Percentiles rank a stretch among this genome's conserved stretches.
Evolutionary conservation across 2,797 vertebrate species (phyloP).

Genomic region (Oryzias dopingdopingensis): DNA sequence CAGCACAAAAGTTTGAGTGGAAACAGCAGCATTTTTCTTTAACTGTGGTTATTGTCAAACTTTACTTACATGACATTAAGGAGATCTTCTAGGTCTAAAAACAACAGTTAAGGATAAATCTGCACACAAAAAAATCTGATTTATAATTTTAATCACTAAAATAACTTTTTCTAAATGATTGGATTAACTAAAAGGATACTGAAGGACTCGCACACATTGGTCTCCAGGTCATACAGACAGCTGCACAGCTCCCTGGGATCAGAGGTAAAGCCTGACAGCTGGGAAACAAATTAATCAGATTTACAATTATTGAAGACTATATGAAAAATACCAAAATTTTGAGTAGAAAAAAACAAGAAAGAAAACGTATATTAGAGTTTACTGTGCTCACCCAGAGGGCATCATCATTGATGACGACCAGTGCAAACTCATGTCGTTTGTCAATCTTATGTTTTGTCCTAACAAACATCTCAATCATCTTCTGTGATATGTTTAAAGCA

Average conservation of each 20-base stretch:
- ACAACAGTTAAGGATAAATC: slow-evolving; percentile 68
- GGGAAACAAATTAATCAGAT: slow-evolving; percentile 9
- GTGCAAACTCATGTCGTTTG: slow-evolving; percentile 92
- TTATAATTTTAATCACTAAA: background rate
- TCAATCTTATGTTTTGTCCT: slow-evolving; percentile 96
- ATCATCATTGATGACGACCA: slow-evolving; percentile 93
- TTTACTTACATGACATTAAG: slow-evolving; percentile 91
- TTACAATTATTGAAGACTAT: background rate
- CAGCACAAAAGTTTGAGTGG: background rate
- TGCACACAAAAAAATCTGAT: background rate
- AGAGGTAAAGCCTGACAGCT: slow-evolving; percentile 95
- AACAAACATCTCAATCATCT: slow-evolving; percentile 99
- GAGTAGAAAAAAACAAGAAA: background rate
- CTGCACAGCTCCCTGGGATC: slow-evolving; percentile 94
- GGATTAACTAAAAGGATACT: slow-evolving; percentile 83
- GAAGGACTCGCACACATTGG: slow-evolving; percentile 89
- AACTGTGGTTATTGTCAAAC: background rate
- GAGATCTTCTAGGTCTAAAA: slow-evolving; percentile 90
- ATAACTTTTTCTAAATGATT: background rate
- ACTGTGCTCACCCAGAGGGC: slow-evolving; percentile 85
- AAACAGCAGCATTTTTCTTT: background rate
- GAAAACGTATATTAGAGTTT: background rate
- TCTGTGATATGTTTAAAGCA: slow-evolving; percentile 92
- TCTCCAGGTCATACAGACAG: slow-evolving; percentile 94
- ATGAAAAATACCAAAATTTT: background rate